Evolutionary conservation across 2,888 invertebrate species (phyloP), one percentile per base, ranked within the genome.

Genomic region (Trissolcus brochymenae): DNA sequence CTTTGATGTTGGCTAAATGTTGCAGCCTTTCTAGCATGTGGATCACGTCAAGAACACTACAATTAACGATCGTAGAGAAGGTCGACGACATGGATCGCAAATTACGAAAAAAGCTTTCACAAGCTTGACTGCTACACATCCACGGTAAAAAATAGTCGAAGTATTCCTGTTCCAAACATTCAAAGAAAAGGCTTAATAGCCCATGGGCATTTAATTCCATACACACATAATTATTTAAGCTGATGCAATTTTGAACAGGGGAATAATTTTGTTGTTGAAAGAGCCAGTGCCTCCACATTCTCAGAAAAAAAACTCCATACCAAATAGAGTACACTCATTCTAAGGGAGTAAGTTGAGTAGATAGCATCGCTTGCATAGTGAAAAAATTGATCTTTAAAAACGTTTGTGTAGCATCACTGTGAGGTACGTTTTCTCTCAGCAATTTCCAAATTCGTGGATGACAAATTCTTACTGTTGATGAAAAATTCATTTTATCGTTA

Each of bases 401-500:
- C 1, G 71, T 14, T 56, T 76, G 59, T 11, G 82, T 84, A 14
- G 75, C 82, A 54, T 80, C 65, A 40, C 80, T 82, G 13, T 75
- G 72, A 50, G 81, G 77, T 21, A 81, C 72, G 29, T 82, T 25
- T 35, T 75, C 17, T 65, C 76, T 57, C 51, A 82, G 62, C 46
- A 82, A 49, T 19, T 70, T 46, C 29, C 61, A 73, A 49, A 83
- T 66, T 72, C 79, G 72, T 35, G 72, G 64, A 59, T 82, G 61
- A 66, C 75, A 67, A 9, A 67, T n/a, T 29, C 51, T 50, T n/a
- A 21, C 43, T 6, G 79, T 80, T 6, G 83, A 78, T 50, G 21
- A 54, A 54, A 80, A 84, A 71, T 83, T 85, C 82, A 84, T 82
- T 72, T 82, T 82, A 35, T 83, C 82, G 43, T 70, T 74, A 1